Base-by-base conservation (phyloP, 2,113 vertebrate genomes). In the Reinhardtius hippoglossoides region DNA sequence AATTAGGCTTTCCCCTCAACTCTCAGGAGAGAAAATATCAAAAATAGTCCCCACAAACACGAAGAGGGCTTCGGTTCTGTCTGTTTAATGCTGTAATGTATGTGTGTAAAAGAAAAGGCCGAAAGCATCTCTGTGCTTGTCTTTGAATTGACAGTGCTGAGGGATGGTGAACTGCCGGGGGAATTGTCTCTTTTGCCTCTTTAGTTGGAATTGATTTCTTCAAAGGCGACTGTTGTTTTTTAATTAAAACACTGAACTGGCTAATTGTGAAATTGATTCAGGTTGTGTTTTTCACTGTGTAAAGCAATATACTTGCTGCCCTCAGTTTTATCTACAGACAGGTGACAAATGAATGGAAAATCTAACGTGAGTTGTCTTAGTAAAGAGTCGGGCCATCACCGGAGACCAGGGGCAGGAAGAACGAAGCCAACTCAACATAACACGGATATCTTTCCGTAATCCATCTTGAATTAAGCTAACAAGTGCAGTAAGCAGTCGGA, bases 261-360 rank as follows among this genome's bases (percentile, higher is more conserved):
- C 89, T 94, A 93, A 93, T 93, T 91, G 93, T 91, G 81, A 88
- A 90, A 94, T 92, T 93, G 93, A 93, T 90, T 87, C 69, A 75
- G 81, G 84, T 90, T 84, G 88, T 86, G 83, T 89, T 93, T 93
- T 92, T 84, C 79, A 82, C 90, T 48, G 79, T 86, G 86, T 87
- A 77, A 76, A 88, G 91, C 91, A 92, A 93, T 90, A 91, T 68
- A 68, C 24, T 50, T 21, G 54, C 67, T 71, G 79, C 76, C 82
- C 75, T 86, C 13, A 71, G 75, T 78, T 71, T 76, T 74, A 83
- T 89, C 91, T 88, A 23, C 59, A 13, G 59, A 44, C 40, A 9
- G 61, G 61, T 24, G 61, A 63, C 21, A 24, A 44, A 44, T 37
- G 12, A 42, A 40, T 14, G 18, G n/a, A 16, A 40, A 62, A 40